Conservation (phyloP, 2,797 vertebrate genomes). For the Phataginus tricuspis region DNA sequence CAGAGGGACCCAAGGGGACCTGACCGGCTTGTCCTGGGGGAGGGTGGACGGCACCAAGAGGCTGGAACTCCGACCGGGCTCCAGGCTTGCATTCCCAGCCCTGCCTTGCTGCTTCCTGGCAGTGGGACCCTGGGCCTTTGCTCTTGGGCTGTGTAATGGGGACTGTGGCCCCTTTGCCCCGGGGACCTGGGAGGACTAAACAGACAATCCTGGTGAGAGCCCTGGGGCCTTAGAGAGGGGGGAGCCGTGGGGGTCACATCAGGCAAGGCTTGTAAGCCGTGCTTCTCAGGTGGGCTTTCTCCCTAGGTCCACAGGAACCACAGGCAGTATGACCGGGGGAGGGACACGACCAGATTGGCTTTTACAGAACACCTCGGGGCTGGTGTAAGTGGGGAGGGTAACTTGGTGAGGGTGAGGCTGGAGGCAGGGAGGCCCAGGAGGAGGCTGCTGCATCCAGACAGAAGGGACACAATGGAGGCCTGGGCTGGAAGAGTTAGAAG, state of each 20-base stretch:
- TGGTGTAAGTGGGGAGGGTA: no score
- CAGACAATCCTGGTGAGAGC: no score
- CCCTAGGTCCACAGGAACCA: not conserved
- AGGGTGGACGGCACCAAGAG: not conserved
- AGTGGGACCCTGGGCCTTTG: not conserved
- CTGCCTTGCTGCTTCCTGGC: rapidly evolving
- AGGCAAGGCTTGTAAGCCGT: not conserved
- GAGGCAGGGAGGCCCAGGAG: not conserved
- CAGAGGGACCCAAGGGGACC: rapidly evolving
- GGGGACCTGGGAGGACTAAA: not conserved
- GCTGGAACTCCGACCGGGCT: not conserved
- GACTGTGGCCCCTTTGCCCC: not conserved
- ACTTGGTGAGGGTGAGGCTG: not conserved
- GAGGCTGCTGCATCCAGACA: rapidly evolving
- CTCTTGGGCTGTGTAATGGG: not conserved
- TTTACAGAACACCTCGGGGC: rapidly evolving
- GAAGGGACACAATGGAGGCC: not conserved
- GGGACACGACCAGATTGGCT: rapidly evolving
- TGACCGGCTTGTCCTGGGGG: not conserved
- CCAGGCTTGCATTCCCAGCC: not conserved
- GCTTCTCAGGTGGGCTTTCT: not conserved
- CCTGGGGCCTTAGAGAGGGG: not conserved
- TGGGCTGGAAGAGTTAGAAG: not conserved
- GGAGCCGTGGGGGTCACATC: not conserved
- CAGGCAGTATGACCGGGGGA: not conserved